These are phyloP conservation scores for Intellagama lesueurii DNA, from an alignment of 2,797 vertebrate species.

Conservation along the genomic window DNA sequence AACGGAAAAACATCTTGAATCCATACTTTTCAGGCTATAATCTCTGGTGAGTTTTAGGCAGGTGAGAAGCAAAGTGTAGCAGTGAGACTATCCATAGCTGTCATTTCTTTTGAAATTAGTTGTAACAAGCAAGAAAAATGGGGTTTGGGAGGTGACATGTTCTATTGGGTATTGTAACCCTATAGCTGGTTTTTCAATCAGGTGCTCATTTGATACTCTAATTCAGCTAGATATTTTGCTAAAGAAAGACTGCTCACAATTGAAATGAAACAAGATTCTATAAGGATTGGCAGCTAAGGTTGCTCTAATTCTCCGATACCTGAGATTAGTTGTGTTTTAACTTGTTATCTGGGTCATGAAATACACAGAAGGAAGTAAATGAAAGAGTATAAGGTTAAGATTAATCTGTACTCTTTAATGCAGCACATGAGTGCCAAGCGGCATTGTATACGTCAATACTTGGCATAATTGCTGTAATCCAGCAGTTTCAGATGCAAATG, in stretches of 20 bases:
- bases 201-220: slow-evolving; percentile 5
- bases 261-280: slow-evolving; percentile 30
- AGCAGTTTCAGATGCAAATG: slow-evolving; percentile 73
- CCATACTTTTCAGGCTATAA: neutral
- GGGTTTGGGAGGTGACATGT: neutral
- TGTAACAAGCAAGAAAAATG: neutral
- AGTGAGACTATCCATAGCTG: neutral
- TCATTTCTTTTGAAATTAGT: neutral
- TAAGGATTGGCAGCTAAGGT: neutral
- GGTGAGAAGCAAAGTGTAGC: neutral
- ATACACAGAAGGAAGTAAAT: slow-evolving; percentile 61
- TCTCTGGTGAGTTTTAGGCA: neutral
- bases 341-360: slow-evolving; percentile 48
- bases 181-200: neutral
- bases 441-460: slow-evolving; percentile 75
- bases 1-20: neutral
- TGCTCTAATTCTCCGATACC: neutral
- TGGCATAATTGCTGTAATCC: slow-evolving; percentile 73
- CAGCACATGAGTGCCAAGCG: slow-evolving; percentile 67
- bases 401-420: slow-evolving; percentile 60
- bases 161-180: neutral
- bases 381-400: slow-evolving; percentile 72
- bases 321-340: slow-evolving; percentile 52
- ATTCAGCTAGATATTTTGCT: slow-evolving; percentile 10
- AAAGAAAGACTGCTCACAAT: neutral